Percentiles rank a stretch among this genome's conserved stretches.
Evolutionary conservation across 2,113 vertebrate species (phyloP).

Genomic region (Carassius gibelio): DNA sequence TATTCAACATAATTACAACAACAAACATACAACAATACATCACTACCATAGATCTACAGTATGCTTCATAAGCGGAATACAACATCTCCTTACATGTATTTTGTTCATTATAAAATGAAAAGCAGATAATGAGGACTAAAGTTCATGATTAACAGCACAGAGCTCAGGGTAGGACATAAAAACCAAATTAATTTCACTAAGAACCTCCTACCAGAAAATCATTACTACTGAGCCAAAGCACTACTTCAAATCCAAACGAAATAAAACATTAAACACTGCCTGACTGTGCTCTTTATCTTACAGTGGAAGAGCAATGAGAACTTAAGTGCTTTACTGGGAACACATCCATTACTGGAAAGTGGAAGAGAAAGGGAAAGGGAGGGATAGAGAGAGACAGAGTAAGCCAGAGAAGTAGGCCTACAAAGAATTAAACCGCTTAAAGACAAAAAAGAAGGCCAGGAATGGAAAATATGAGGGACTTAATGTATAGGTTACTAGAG

Average conservation of each 20-base stretch:
- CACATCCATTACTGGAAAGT: constrained; percentile 7
- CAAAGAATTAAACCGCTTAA: background rate
- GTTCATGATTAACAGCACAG: background rate
- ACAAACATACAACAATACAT: background rate
- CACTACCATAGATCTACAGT: background rate
- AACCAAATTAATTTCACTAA: background rate
- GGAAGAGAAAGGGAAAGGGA: background rate
- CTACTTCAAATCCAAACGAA: background rate
- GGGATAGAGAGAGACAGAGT: background rate
- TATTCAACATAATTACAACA: background rate
- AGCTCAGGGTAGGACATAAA: background rate
- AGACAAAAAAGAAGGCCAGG: background rate
- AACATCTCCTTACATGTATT: background rate
- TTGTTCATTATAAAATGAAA: background rate
- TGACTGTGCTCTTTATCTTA: constrained; percentile 1
- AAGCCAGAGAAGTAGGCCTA: background rate
- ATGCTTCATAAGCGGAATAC: background rate
- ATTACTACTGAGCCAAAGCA: background rate
- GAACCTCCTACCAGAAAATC: background rate
- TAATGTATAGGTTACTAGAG: background rate
- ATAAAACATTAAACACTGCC: background rate
- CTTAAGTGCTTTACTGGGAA: constrained; percentile 10
- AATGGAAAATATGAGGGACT: background rate
- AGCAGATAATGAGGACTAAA: background rate
- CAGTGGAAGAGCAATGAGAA: constrained; percentile 2